Evolutionary conservation across 2,113 vertebrate species (phyloP).

Genomic region (Aleadryas rufinucha): DNA sequence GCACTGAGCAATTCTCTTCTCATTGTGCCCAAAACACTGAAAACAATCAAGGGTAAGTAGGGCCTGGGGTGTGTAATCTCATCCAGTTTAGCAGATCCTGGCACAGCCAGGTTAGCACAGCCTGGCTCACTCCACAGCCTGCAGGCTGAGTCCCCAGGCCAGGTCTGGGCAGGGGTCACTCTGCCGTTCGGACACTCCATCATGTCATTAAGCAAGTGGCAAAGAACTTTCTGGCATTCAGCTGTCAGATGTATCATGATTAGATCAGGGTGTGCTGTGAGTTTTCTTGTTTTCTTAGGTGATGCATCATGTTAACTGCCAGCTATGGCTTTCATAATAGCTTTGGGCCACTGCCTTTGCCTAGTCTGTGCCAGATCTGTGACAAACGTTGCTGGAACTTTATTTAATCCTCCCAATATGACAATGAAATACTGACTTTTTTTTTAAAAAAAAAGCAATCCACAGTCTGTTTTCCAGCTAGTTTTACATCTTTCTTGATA

Average conservation of each 20-base stretch:
- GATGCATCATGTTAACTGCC: neutral
- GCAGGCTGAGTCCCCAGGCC: neutral
- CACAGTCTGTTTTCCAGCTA: neutral
- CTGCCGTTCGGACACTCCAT: rapidly evolving
- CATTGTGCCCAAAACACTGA: neutral
- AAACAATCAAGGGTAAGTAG: rapidly evolving
- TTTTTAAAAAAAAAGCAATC: neutral
- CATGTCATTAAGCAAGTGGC: neutral
- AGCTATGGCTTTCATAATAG: neutral
- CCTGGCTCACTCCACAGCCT: neutral
- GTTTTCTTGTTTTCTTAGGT: neutral
- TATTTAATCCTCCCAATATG: neutral
- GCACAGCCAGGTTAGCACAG: neutral
- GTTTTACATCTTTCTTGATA: neutral
- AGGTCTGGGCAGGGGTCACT: neutral
- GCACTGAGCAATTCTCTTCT: neutral
- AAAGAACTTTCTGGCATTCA: neutral
- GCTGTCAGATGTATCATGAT: neutral
- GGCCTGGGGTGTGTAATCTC: neutral
- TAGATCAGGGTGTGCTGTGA: neutral
- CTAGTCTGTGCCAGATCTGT: neutral
- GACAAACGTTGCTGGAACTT: neutral
- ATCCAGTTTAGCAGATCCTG: neutral
- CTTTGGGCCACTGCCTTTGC: neutral
- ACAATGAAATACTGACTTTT: neutral